Base-by-base conservation (phyloP, 2,113 vertebrate genomes). In the Clarias magur region DNA sequence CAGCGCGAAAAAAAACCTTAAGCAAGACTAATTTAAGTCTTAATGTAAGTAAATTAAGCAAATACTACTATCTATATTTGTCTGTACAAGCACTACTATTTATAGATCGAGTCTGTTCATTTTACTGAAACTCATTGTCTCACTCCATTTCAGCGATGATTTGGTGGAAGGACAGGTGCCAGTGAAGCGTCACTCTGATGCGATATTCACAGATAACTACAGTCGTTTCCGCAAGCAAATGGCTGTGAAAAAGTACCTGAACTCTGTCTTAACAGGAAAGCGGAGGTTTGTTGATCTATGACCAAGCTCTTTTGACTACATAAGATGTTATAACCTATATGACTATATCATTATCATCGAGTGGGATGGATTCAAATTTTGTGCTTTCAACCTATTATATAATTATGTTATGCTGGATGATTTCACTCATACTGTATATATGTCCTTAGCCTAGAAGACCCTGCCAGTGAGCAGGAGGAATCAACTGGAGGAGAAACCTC, bases 151-250 rank as follows among this genome's bases (percentile, higher is more conserved):
- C 86, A 96, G 96, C 91, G 92, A 93, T 60, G 96, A 94, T 87
- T 90, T 96, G 91, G 92, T 96, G 92, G 97, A 96, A 21, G 95
- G 96, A 87, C 91, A 94, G 86, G 80, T 54, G 82, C 97, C 96
- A 38, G 95, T 96, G 88, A 99, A 99, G 92, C 97, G 98, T 30
- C 98, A 99, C 91, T 97, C 97, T 25, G 98, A 99, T 2, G 97
- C 97, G 27, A 95, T 99, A 91, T 99, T 99, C 91, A 99, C 98
- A 13, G 97, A 99, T 94, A 98, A 97, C 92, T 99, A 99, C 92
- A 99, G 97, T 82, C 97, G 98, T 89, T 97, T 98, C 89, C 94
- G 97, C 85, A 98, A 99, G 93, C 97, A 98, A 94, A 98, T 99
- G 97, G 98, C 97, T 7, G 95, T 97, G 85, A 98, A 98, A 95